Base-by-base conservation (phyloP, 2,888 invertebrate species). In the Scaptomyza parva region DNA sequence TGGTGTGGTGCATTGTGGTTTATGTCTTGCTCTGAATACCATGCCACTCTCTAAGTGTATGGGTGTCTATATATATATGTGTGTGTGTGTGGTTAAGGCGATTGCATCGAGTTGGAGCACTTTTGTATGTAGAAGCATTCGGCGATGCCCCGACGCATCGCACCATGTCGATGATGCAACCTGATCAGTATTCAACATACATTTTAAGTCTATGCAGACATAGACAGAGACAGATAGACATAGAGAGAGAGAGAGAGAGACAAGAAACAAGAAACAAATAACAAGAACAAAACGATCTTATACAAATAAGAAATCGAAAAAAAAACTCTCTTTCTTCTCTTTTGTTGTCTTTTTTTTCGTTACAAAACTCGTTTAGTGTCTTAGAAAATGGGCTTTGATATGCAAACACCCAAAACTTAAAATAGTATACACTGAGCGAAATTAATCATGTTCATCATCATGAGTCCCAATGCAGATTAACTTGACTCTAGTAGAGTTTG, bases 21-120 rank as follows among this genome's bases (percentile, higher is more conserved):
- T 37, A 37, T 68, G 89, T 87, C 84, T 87, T 89, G 90, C 89
- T 89, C 89, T 89, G 89, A 86, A 90, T 90, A 89, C 72, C 75
- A 71, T 68, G 61, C 51, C 45, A 59, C 43, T 50, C 63, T 58
- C 47, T 37, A 41, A 28, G 40, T 37, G 30, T 24, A 33, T 14
- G 20, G 28, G 20, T n/a, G n/a, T n/a, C n/a, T n/a, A 26, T 52
- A n/a, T 60, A 28, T 33, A 9, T 18, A 8, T 18, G 12, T 41
- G 17, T 26, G 35, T 39, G 35, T 35, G 35, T 55, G 61, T 37
- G 48, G 43, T 41, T 57, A 41, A 20, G 45, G 62, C 70, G 62
- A 68, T 58, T 74, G 75, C 78, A 65, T 62, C 55, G 60, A 60
- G 53, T 72, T 53, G 35, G 22, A 52, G 39, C 43, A 33, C 33